Percentiles rank a stretch among this genome's conserved stretches.
phyloP scores from a whole-genome alignment of 1,140 invertebrate species.

The Drosophila ananassae region DNA sequence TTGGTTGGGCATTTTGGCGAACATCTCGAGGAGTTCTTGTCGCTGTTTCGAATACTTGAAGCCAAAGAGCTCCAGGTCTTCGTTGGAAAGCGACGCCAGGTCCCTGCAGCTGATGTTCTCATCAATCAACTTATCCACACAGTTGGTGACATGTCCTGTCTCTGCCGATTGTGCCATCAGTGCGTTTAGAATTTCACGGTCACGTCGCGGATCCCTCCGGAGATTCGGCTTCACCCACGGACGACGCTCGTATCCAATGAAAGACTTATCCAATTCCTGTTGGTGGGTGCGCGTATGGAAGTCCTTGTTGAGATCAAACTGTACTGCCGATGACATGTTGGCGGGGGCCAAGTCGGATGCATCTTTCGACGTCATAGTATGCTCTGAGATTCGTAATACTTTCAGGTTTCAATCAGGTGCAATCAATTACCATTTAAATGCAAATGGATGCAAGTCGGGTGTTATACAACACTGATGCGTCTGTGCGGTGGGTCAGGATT shows the following conservation, averaged over 20 bases:
- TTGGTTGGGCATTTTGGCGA: slow-evolving; percentile 65
- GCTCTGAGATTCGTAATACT: not conserved
- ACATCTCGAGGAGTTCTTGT: slow-evolving; percentile 49
- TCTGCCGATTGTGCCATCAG: slow-evolving; percentile 24
- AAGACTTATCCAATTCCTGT: slow-evolving; percentile 44
- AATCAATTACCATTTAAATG: not conserved
- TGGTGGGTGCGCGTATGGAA: slow-evolving; percentile 55
- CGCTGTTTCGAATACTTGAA: slow-evolving; percentile 46
- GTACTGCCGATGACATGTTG: slow-evolving; percentile 34
- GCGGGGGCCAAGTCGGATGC: slow-evolving; percentile 20
- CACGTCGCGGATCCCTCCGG: slow-evolving; percentile 1
- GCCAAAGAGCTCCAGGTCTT: slow-evolving; percentile 68
- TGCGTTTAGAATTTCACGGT: slow-evolving; percentile 39
- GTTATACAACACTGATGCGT: not conserved
- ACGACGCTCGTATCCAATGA: slow-evolving; percentile 39
- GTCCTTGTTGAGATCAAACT: slow-evolving; percentile 53
- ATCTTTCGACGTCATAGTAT: slow-evolving; percentile 45
- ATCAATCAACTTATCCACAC: slow-evolving; percentile 48
- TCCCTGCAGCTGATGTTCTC: slow-evolving; percentile 64
- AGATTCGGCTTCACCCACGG: slow-evolving; percentile 26
- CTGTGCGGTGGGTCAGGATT: not conserved
- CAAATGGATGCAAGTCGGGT: not conserved
- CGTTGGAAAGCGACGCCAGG: slow-evolving; percentile 58
- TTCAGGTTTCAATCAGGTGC: not conserved
- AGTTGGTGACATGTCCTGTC: not conserved